Evolutionary conservation across 2,888 invertebrate species (phyloP).

Genomic region (Zonitis immaculata): DNA sequence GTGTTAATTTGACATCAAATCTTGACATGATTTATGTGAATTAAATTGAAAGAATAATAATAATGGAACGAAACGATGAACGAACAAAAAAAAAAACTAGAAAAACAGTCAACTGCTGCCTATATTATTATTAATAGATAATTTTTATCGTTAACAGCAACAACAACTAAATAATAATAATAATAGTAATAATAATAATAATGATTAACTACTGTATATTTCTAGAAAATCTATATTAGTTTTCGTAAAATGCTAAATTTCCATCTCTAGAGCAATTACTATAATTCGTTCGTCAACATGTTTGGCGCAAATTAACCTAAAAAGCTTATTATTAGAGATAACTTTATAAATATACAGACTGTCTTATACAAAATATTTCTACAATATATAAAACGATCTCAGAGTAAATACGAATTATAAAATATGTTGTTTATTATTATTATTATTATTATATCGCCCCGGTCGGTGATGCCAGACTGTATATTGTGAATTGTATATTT

Average conservation of each 20-base stretch:
- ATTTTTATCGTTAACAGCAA: neutral
- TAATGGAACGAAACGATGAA: too few relatives aligned
- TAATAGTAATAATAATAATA: too few relatives aligned
- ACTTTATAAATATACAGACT: neutral
- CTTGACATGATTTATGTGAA: constrained; percentile 5
- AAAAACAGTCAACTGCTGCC: too few relatives aligned
- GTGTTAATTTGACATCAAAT: constrained; percentile 8
- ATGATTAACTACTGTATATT: neutral
- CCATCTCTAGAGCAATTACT: neutral
- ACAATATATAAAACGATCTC: neutral
- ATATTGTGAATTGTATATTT: too few relatives aligned
- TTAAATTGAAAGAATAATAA: constrained; percentile 1
- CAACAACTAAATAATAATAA: too few relatives aligned
- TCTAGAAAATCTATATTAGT: neutral
- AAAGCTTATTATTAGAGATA: neutral
- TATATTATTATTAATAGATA: neutral
- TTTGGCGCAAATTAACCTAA: neutral
- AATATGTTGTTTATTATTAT: too few relatives aligned
- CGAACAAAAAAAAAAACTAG: neutral
- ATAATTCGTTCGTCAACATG: neutral
- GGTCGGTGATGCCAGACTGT: too few relatives aligned
- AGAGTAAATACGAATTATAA: too few relatives aligned
- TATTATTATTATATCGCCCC: too few relatives aligned
- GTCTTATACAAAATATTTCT: neutral
- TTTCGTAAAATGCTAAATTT: neutral